phyloP scores from a whole-genome alignment of 2,113 vertebrate genomes.

The Osmerus mordax region DNA sequence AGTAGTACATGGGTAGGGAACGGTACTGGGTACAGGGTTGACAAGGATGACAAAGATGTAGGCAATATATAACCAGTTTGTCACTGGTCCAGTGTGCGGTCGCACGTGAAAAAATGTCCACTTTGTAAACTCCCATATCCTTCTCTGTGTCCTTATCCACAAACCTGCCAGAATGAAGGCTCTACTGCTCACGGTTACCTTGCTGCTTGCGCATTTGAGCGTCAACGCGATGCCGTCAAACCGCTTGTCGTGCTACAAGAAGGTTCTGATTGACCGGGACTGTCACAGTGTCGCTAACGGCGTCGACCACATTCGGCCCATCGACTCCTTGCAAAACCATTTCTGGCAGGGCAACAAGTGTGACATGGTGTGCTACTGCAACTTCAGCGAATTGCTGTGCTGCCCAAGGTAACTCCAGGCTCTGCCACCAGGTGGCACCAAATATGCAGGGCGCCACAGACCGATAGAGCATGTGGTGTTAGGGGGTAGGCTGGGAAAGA shows the following conservation, averaged over 20 bases:
- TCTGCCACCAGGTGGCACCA: constrained; percentile 26
- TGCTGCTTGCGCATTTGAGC: constrained; percentile 59
- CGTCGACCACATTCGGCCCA: constrained; percentile 50
- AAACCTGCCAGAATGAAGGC: constrained; percentile 54
- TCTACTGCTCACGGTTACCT: constrained; percentile 31
- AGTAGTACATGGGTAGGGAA: too few relatives aligned
- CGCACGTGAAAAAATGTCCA: too few relatives aligned
- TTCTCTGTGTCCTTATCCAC: neutral
- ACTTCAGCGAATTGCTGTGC: constrained; percentile 75
- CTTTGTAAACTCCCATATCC: too few relatives aligned
- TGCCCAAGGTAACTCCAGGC: constrained; percentile 74
- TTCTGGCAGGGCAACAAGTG: constrained; percentile 77
- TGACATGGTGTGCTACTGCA: constrained; percentile 79
- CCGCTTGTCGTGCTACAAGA: constrained; percentile 73
- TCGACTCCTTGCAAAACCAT: constrained; percentile 64
- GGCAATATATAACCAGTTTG: too few relatives aligned
- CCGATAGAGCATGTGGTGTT: too few relatives aligned
- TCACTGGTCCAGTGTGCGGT: too few relatives aligned
- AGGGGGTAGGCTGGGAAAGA: too few relatives aligned
- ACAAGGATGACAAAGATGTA: too few relatives aligned
- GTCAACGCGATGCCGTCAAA: constrained; percentile 44
- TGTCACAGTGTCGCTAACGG: constrained; percentile 67
- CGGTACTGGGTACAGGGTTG: too few relatives aligned
- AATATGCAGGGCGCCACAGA: neutral
- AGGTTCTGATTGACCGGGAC: constrained; percentile 57